Conservation (phyloP, 2,888 invertebrate species). For the Hesperia comma region DNA sequence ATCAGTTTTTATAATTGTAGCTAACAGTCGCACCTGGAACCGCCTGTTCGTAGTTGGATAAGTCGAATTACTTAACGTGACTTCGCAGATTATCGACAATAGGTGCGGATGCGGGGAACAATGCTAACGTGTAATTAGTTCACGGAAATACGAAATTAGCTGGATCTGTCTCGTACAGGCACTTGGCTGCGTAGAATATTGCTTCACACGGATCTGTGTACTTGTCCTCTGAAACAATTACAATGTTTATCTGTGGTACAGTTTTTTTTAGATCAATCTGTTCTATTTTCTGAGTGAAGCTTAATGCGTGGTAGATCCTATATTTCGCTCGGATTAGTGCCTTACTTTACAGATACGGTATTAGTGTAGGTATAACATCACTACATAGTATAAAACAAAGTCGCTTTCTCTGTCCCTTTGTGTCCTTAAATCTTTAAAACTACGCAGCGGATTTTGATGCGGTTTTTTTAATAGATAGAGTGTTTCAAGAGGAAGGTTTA, state of each 20-base stretch:
- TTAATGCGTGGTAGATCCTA: too few relatives aligned
- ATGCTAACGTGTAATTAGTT: conserved; percentile 36
- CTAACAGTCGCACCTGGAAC: not conserved
- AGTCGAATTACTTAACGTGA: conserved; percentile 17
- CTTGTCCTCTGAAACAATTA: conserved; percentile 65
- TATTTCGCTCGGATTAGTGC: too few relatives aligned
- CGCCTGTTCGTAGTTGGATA: not conserved
- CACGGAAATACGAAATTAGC: conserved; percentile 68
- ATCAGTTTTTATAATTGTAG: too few relatives aligned
- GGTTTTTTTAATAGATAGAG: too few relatives aligned
- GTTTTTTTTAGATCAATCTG: not conserved
- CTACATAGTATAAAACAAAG: too few relatives aligned
- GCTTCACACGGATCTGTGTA: conserved; percentile 67
- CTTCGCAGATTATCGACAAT: conserved; percentile 21
- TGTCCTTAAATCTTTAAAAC: too few relatives aligned
- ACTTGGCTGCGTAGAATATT: conserved; percentile 65
- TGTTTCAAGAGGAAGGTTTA: too few relatives aligned
- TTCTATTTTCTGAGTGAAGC: too few relatives aligned
- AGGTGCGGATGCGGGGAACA: conserved; percentile 7
- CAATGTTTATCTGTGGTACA: not conserved
- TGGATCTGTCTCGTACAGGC: conserved; percentile 70
- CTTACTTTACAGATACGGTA: too few relatives aligned
- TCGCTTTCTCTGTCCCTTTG: too few relatives aligned
- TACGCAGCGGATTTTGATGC: too few relatives aligned
- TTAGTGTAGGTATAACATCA: too few relatives aligned